These are phyloP conservation scores for Limnephilus auricula DNA, from an alignment of 2,888 invertebrate genomes.

Conservation along the genomic window DNA sequence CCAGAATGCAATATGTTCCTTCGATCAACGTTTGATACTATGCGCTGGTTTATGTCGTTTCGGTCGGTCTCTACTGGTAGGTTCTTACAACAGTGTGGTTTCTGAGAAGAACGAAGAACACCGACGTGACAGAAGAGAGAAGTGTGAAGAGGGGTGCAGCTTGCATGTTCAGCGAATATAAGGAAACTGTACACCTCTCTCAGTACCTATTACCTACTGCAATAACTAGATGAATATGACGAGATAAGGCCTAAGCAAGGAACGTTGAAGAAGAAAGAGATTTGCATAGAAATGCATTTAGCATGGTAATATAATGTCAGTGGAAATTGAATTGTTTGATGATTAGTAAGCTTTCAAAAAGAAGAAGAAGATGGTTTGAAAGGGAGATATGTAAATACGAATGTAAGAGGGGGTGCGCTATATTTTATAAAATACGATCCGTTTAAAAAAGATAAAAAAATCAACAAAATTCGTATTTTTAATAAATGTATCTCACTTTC, in stretches of 20 bases:
- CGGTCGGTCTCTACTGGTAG: not conserved
- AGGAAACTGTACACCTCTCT: not conserved
- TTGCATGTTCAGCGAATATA: slow-evolving; percentile 2
- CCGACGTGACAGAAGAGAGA: not conserved
- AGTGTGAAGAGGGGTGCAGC: not conserved
- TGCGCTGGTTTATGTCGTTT: not conserved
- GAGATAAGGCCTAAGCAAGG: not conserved
- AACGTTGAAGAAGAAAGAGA: not conserved
- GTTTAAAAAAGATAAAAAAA: too few species aligned
- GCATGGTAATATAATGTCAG: not conserved
- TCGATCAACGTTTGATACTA: too few species aligned
- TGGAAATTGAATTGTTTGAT: not conserved
- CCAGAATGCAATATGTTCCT: too few species aligned
- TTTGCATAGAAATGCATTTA: not conserved
- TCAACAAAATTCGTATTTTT: too few species aligned
- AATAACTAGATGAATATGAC: not conserved
- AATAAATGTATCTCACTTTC: too few species aligned
- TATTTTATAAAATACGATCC: too few species aligned
- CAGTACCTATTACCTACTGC: not conserved
- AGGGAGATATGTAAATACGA: too few species aligned
- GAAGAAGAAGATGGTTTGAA: too few species aligned
- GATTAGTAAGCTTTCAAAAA: too few species aligned
- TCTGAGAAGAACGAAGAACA: not conserved
- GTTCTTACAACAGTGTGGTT: not conserved
- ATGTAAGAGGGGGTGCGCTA: too few species aligned